Base-by-base conservation (phyloP, 2,113 vertebrate genomes). In the Emydocephalus ijimae region DNA sequence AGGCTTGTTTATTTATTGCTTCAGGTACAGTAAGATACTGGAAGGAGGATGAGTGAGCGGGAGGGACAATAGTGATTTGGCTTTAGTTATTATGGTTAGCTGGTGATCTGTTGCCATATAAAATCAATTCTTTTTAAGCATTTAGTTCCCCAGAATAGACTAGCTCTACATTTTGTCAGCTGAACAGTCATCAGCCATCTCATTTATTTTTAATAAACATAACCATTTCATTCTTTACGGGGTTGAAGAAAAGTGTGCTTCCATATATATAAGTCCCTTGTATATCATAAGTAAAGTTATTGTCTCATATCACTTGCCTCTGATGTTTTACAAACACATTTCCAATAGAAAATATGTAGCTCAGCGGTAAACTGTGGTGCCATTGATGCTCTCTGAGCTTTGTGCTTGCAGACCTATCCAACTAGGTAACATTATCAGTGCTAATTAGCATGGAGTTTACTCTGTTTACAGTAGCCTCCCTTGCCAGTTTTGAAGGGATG, bases 181-280 rank as follows among this genome's bases (percentile, higher is more conserved):
- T 0, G 81, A 59, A 45, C 12, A 50, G 14, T n/a, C 4, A 52
- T 86, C 69, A 86, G 23, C 26, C 3, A 8, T 88, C 81, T 93
- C n/a, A 23, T 89, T 3, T 24, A 52, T 24, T 55, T 85, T 57
- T 50, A 48, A 6, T 94, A 91, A 54, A 14, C 90, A 43, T 89
- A 87, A 90, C n/a, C 39, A 45, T 92, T 91, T 91, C 55, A n/a
- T 94, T 91, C 88, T 87, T 23, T 88, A 87, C 45, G 2, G 2
- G 14, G 85, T 24, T 57, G 3, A 91, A 52, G 50, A 26, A 87
- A 87, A 48, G 5, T 85, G 11, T 23, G 57, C 7, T 61, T 89
- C 9, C 61, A 50, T 45, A 45, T 90, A 57, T 89, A 6, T 50
- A 85, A 92, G 6, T 21, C 69, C 54, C 89, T 94, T 92, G 0